Evolutionary conservation across 2,888 invertebrate genomes (phyloP), one percentile per base, ranked within the genome.

Genomic region (Griposia aprilina): DNA sequence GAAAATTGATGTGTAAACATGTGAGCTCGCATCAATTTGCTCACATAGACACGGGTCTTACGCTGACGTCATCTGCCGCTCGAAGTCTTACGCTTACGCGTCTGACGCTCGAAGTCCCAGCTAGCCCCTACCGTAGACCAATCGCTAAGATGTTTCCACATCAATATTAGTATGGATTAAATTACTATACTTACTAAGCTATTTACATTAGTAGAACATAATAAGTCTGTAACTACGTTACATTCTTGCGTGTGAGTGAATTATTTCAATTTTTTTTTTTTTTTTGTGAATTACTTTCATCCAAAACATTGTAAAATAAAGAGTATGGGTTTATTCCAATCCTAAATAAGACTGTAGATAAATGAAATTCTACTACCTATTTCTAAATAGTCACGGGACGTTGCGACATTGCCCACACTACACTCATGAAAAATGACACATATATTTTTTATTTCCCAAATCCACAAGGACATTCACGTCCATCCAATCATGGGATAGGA

Each of bases 401-500:
- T 30, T 45, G 30, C 30, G 55, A 65, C 17, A 17, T 10, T 1
- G 11, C n/a, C n/a, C 30, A 65, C n/a, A 36, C 50, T n/a, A 59
- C 6, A n/a, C 2, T 52, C 36, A 50, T 66, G 59, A 60, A 67
- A 74, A 48, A 81, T 59, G 8, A 30, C 23, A 55, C 50, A 15
- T 48, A 45, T 41, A 80, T 63, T 73, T 83, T 60, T 62, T 26
- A 75, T 57, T 66, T n/a, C 73, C 62, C 15, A 74, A 74, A 85
- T 50, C 67, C 50, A 36, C 71, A 48, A 72, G 68, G 63, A 62
- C 81, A 65, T 72, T 73, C 41, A 71, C 41, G 36, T 48, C 84
- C 76, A 80, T 63, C 84, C 85, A 83, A 84, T 84, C 73, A 80
- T 45, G 30, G 57, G 62, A 63, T 59, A 60, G 76, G 76, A 76